phyloP scores from a whole-genome alignment of 2,113 vertebrate species.

The Neoarius graeffei region DNA sequence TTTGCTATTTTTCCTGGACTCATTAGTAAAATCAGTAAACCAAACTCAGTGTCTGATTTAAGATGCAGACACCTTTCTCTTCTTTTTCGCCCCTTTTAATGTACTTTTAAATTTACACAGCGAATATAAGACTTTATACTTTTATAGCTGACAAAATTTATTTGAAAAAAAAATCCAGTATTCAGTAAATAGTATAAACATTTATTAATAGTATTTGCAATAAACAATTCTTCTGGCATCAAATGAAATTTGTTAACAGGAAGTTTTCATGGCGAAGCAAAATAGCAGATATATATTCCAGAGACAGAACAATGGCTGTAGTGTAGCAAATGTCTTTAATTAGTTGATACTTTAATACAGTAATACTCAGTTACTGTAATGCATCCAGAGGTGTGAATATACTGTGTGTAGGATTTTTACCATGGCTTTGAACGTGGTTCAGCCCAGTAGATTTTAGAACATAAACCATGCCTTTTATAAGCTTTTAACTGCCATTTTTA shows the following conservation, averaged over 20 bases:
- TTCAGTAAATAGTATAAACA: neutral
- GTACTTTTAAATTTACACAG: neutral
- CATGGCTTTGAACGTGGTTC: neutral
- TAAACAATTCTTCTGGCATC: neutral
- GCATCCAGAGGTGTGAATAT: neutral
- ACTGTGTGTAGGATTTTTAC: neutral
- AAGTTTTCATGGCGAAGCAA: neutral
- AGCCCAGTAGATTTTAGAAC: neutral
- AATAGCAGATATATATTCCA: neutral
- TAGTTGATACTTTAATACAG: too few species aligned
- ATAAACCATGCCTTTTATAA: neutral
- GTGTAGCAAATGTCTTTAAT: neutral
- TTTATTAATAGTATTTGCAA: neutral
- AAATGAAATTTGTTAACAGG: neutral
- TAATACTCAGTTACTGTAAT: neutral
- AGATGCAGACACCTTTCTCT: too few species aligned
- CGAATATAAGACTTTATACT: neutral
- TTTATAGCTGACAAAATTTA: neutral
- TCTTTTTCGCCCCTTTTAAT: too few species aligned
- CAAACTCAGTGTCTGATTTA: too few species aligned
- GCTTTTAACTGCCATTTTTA: neutral
- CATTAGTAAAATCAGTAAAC: too few species aligned
- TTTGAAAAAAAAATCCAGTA: neutral
- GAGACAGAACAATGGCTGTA: neutral
- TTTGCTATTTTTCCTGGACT: too few species aligned